Base-by-base conservation (phyloP, 2,888 invertebrate species). In the Harpagoxenus sublaevis region DNA sequence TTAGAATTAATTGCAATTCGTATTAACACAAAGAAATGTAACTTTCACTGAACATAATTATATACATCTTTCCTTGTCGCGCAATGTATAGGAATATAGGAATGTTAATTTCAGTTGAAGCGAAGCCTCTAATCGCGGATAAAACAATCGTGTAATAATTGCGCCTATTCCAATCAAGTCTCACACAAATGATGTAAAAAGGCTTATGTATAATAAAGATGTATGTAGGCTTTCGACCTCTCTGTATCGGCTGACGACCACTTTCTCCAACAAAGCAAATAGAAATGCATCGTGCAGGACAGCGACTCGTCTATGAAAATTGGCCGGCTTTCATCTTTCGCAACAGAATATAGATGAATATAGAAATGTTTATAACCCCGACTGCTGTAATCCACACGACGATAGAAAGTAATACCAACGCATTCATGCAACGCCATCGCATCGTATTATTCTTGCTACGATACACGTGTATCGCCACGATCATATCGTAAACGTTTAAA, bases 401-500 rank as follows among this genome's bases (percentile, higher is more conserved):
- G 45, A 48, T 70, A 57, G 35, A 70, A 48, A 70, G 35, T 31
- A 57, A 71, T 35, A 71, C 39, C 48, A 35, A 63, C 45, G 51
- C 28, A n/a, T 9, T 15, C 15, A 3, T 45, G 51, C 23, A 23
- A 28, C 15, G 8, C n/a, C 28, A 48, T 48, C 28, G 39, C 6
- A 31, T 23, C 23, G 23, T n/a, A 23, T 65, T 73, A 62, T 53
- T 18, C 53, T 53, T 42, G 12, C 42, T 35, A 63, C 62, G 23
- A 23, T 23, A 23, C 23, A 51, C 31, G 62, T 60, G 39, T n/a
- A 65, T 28, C 53, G 12, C 48, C 15, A 23, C 9, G 63, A 82
- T 75, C 63, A 53, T 73, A 81, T 60, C 81, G 39, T 45, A 89
- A 90, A 83, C 89, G 91, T 92, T 94, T 93, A 93, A 93, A 91